A percentile compares a stretch with the other conserved stretches of the same genome.
These are phyloP conservation scores for Atopsyche davidsoni DNA, from an alignment of 1,140 invertebrate species.

Conservation along the genomic window DNA sequence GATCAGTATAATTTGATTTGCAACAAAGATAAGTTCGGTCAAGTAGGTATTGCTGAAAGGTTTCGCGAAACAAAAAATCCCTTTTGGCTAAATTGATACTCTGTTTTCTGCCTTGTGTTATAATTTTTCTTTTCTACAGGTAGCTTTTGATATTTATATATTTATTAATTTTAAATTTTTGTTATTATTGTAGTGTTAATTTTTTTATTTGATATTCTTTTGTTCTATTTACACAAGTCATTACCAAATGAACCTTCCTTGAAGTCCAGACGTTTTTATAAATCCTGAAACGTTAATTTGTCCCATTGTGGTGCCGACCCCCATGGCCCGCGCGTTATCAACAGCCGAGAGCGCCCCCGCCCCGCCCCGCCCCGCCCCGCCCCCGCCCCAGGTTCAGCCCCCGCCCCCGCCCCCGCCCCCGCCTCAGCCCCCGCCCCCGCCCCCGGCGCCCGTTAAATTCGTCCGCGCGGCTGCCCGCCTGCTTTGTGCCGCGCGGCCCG, in stretches of 20 bases:
- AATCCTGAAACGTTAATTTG: too few relatives aligned
- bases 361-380: slow-evolving; percentile 25
- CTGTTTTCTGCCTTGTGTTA: too few relatives aligned
- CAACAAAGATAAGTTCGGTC: too few relatives aligned
- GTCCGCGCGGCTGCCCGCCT: slow-evolving; percentile 24
- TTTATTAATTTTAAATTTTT: neutral
- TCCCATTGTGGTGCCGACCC: too few relatives aligned
- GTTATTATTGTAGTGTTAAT: neutral
- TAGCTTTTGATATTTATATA: neutral
- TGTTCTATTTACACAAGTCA: neutral
- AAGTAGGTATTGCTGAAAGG: too few relatives aligned
- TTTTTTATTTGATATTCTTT: neutral
- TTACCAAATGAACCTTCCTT: neutral
- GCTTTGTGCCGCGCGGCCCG: slow-evolving; percentile 11
- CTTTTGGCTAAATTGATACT: too few relatives aligned
- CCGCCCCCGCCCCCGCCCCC: slow-evolving; percentile 18
- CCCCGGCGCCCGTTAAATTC: slow-evolving; percentile 29
- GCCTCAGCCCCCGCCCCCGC: too few relatives aligned
- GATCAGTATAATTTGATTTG: too few relatives aligned
- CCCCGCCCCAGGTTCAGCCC: slow-evolving; percentile 22
- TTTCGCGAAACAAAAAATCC: too few relatives aligned
- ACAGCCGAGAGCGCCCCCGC: slow-evolving; percentile 20
- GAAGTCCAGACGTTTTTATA: neutral
- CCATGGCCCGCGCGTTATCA: slow-evolving; percentile 26
- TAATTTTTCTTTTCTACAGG: slow-evolving; percentile 3